phyloP scores from a whole-genome alignment of 2,797 vertebrate species.

The Muraenolepis orangiensis region DNA sequence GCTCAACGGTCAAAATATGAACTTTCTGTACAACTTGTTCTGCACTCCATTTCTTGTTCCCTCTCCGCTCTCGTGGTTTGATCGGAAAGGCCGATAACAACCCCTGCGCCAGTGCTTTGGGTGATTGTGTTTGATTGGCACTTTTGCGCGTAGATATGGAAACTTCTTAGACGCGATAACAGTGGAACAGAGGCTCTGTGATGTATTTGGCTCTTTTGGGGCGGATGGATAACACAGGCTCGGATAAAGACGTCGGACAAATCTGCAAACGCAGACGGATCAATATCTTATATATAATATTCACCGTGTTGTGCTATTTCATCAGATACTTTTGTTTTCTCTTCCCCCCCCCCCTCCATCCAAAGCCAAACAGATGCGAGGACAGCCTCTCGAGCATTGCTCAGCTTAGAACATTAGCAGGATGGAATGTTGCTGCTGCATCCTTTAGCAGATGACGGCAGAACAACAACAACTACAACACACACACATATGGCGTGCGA shows the following conservation, averaged over 20 bases:
- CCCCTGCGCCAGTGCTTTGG: conserved; percentile 52
- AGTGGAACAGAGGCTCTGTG: conserved; percentile 33
- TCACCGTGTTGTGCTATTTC: background rate
- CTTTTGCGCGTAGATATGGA: conserved; percentile 46
- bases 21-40: background rate
- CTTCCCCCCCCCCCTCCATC: no score
- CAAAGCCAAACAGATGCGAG: no score
- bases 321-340: background rate
- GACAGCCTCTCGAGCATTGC: background rate
- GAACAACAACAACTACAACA: background rate
- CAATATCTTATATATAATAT: background rate
- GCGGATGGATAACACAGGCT: background rate
- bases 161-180: conserved; percentile 36
- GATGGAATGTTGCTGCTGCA: no score
- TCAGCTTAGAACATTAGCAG: background rate
- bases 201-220: background rate
- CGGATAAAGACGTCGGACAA: background rate
- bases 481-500: background rate
- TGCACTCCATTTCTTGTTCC: background rate
- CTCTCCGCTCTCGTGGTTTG: conserved; percentile 17
- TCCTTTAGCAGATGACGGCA: no score
- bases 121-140: conserved; percentile 49
- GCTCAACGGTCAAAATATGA: no score
- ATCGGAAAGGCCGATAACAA: no score
- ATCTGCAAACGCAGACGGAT: background rate